Evolutionary conservation across 2,888 invertebrate genomes (phyloP), one percentile per base, ranked within the genome.

Genomic region (Rhaphigaster nebulosa): DNA sequence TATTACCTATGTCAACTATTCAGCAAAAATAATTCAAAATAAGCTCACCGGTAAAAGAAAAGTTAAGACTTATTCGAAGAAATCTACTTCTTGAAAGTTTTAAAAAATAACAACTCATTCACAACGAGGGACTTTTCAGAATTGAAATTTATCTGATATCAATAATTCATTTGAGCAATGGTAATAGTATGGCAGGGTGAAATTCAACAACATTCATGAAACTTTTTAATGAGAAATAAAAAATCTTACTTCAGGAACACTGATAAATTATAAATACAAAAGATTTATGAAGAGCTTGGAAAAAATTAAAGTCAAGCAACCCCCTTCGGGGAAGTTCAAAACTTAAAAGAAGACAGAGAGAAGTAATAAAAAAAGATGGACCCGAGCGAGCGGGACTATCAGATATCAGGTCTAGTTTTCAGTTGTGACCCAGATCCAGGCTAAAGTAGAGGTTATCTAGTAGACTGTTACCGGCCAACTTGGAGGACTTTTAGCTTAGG

Each of bases 361-460:
- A 34, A 70, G 34, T 34, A 70, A 70, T 70, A 20, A 70, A 70
- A 65, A 76, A 76, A 76, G 70, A 38, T 76, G 70, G 70, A 76
- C 70, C 20, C 34, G 20, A 23, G 38, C 20, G 13, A 65, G 34
- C 26, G 70, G 6, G 38, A 29, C 65, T 15, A 65, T 38, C 70
- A 76, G 70, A 76, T 76, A 34, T 23, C 20, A 34, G 20, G 70
- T 76, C 34, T 23, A 76, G 70, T 76, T 76, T 76, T 23, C 6
- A 76, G 70, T 76, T 76, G 1, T 76, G 70, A 76, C 70, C 34
- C 38, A 76, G 38, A 76, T 76, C 70, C 38, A 29, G 38, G 20
- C 34, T 29, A 38, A 38, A 76, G 38, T 20, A 76, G 70, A 23
- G 70, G 34, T 34, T 76, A 76, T 38, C 70, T 34, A 65, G 65